A percentile compares a stretch with the other conserved stretches of the same genome.
Conservation (phyloP, 2,797 vertebrate species). For the Antennarius maculatus region DNA sequence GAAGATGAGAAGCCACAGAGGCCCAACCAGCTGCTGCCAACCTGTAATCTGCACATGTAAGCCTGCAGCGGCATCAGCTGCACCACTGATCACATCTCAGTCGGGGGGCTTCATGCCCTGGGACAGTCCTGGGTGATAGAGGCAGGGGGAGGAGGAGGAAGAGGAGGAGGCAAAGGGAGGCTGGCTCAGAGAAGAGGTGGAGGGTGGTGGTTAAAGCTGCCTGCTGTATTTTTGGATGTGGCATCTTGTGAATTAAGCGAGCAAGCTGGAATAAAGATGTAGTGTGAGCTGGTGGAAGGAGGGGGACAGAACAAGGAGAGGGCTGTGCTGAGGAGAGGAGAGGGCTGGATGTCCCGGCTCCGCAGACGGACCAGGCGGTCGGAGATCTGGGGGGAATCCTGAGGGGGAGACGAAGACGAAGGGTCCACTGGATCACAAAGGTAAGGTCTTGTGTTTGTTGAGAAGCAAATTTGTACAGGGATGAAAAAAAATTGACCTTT, state of each 20-base stretch:
- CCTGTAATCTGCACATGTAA: constrained; percentile 31
- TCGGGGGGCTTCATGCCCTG: constrained; percentile 63
- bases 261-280: constrained; percentile 84
- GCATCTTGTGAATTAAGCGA: constrained; percentile 80
- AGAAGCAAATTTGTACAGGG: not conserved
- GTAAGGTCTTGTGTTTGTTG: constrained; percentile 53
- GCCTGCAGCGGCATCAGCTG: constrained; percentile 50
- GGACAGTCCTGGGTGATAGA: constrained; percentile 62
- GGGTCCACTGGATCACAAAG: constrained; percentile 73
- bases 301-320: constrained; percentile 81
- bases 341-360: constrained; percentile 66
- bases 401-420: constrained; percentile 50
- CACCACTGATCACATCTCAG: constrained; percentile 2
- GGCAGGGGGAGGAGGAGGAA: constrained; percentile 36
- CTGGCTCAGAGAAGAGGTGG: constrained; percentile 57
- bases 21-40: constrained; percentile 17
- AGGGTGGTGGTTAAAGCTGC: constrained; percentile 56
- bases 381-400: constrained; percentile 43
- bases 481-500: not conserved
- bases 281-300: constrained; percentile 78
- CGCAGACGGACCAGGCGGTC: constrained; percentile 49
- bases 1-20: constrained; percentile 46
- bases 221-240: constrained; percentile 81
- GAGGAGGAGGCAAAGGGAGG: constrained; percentile 52
- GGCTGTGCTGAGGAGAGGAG: constrained; percentile 78